Evolutionary conservation across 2,113 vertebrate species (phyloP).

Genomic region (Elaphurus davidianus): DNA sequence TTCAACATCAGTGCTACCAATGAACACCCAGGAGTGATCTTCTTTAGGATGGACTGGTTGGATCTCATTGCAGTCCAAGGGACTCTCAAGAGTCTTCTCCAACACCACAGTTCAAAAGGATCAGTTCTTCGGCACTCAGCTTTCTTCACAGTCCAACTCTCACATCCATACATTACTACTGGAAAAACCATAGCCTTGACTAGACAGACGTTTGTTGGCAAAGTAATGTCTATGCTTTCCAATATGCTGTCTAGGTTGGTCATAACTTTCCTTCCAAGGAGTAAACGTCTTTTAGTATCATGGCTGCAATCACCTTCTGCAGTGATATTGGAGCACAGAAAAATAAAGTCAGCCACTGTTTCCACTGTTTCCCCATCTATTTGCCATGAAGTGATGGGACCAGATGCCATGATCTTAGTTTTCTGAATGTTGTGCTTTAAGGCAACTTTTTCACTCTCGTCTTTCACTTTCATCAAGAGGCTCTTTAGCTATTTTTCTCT

Average conservation of each 20-base stretch:
- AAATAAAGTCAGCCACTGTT: neutral
- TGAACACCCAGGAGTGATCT: too few species aligned
- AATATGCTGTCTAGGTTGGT: neutral
- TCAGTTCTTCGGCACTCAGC: accelerated
- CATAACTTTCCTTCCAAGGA: neutral
- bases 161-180: too few species aligned
- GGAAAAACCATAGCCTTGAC: neutral
- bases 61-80: too few species aligned
- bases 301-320: neutral
- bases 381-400: neutral
- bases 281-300: neutral
- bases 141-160: too few species aligned
- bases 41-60: too few species aligned
- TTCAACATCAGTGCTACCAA: too few species aligned
- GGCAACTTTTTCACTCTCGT: neutral
- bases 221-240: neutral
- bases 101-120: too few species aligned
- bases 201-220: neutral
- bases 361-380: neutral
- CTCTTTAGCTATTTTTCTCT: neutral
- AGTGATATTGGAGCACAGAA: neutral
- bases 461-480: neutral
- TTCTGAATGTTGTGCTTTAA: neutral
- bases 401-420: neutral
- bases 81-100: too few species aligned